These are phyloP conservation scores for Agapetus fuscipes DNA, from an alignment of 2,888 invertebrate genomes.

Conservation along the genomic window DNA sequence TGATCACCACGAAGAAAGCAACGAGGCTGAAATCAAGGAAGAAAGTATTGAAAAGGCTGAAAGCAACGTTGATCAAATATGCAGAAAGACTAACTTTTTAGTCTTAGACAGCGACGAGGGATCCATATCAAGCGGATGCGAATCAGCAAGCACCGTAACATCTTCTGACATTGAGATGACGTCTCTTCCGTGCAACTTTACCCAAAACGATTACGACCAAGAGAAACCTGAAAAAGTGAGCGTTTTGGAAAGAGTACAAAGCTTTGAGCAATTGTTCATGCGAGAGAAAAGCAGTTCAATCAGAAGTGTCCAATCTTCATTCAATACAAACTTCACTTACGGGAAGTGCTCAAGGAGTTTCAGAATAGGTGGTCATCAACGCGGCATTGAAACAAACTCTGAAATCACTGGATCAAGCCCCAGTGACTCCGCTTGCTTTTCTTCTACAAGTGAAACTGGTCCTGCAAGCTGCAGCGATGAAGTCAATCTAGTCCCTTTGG, in stretches of 20 bases:
- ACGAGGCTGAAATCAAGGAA: constrained; percentile 11
- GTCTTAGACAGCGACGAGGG: constrained; percentile 62
- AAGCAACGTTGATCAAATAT: constrained; percentile 29
- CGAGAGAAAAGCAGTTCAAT: constrained; percentile 12
- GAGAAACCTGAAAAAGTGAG: constrained; percentile 29
- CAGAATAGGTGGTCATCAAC: constrained; percentile 21
- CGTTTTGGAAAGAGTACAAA: constrained; percentile 26
- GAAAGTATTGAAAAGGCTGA: constrained; percentile 29
- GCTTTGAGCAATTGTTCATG: constrained; percentile 23
- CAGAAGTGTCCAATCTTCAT: constrained; percentile 12
- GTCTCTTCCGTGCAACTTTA: constrained; percentile 38
- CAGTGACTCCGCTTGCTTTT: constrained; percentile 14
- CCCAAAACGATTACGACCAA: constrained; percentile 34
- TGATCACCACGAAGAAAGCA: neutral
- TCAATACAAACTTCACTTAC: constrained; percentile 15
- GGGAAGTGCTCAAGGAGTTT: constrained; percentile 25
- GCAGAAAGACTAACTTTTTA: constrained; percentile 34
- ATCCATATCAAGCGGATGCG: constrained; percentile 72
- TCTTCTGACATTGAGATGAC: constrained; percentile 47
- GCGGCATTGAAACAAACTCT: constrained; percentile 15
- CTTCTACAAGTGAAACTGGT: constrained; percentile 12
- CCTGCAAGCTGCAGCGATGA: constrained; percentile 26
- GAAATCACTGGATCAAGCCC: constrained; percentile 12
- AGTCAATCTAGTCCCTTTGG: constrained; percentile 41
- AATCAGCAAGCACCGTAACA: constrained; percentile 65